These are phyloP conservation scores for Fulmarus glacialis DNA, from an alignment of 2,113 vertebrate genomes.

Conservation along the genomic window DNA sequence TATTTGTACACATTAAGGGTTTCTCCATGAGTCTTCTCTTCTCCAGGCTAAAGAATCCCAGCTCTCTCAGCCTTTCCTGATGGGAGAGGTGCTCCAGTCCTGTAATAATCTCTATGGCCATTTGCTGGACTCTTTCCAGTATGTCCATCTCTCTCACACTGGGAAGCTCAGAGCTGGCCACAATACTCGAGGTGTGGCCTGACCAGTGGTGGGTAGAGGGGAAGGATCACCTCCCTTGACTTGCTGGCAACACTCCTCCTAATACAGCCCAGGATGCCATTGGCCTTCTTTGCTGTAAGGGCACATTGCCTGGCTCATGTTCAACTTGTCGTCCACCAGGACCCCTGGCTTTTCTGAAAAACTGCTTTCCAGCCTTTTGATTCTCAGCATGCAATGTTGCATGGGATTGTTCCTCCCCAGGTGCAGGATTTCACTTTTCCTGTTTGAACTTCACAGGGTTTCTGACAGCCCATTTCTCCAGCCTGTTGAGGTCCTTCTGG, in stretches of 20 bases:
- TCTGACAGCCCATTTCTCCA: not conserved
- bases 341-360: not conserved
- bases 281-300: not conserved
- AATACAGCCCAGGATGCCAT: not conserved
- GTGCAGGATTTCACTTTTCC: not conserved
- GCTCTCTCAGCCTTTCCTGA: not conserved
- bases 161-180: not conserved
- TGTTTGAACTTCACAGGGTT: not conserved
- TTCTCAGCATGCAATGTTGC: too few relatives aligned
- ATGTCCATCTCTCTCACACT: not conserved
- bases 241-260: not conserved
- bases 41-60: not conserved
- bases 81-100: not conserved
- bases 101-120: too few relatives aligned
- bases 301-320: not conserved
- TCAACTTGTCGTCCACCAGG: not conserved
- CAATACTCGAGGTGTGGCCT: not conserved
- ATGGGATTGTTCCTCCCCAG: not conserved
- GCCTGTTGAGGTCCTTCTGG: not conserved
- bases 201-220: not conserved
- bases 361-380: not conserved
- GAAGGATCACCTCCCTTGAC: not conserved
- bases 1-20: not conserved
- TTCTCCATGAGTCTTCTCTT: not conserved
- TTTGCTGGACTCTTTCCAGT: not conserved